phyloP scores from a whole-genome alignment of 2,888 invertebrate species.

The Sinodicranocentrus sp. region DNA sequence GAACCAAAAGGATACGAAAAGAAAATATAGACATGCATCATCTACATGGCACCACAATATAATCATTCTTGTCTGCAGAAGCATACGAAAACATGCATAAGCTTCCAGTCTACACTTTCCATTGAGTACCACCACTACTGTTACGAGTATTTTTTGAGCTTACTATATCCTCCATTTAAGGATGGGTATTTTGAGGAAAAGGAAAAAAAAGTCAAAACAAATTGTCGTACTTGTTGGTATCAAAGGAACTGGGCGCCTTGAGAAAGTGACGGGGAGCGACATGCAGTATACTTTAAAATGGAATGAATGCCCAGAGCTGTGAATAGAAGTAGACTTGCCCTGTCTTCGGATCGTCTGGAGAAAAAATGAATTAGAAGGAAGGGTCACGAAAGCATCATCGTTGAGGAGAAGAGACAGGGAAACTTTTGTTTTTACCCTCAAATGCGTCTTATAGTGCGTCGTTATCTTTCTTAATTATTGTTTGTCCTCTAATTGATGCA shows the following conservation, averaged over 20 bases:
- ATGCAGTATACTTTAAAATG: no score
- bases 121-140: no score
- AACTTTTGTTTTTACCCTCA: conserved; percentile 11
- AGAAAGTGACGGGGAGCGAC: conserved; percentile 7
- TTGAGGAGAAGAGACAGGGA: background rate
- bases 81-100: background rate
- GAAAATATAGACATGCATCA: background rate
- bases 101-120: conserved; percentile 3
- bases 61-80: conserved; percentile 19
- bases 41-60: conserved; percentile 24
- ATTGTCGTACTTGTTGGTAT: conserved; percentile 12
- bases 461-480: conserved; percentile 21
- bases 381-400: conserved; percentile 3
- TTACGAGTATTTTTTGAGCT: conserved; percentile 8
- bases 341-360: background rate
- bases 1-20: background rate
- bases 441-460: background rate
- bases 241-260: conserved; percentile 21
- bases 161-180: background rate
- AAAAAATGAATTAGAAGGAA: conserved; percentile 11
- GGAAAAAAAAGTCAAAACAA: conserved; percentile 19
- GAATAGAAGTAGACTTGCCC: background rate
- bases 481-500: background rate
- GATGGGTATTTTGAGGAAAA: background rate
- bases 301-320: no score